Evolutionary conservation across 2,888 invertebrate genomes (phyloP), one percentile per base, ranked within the genome.

Genomic region (Pyrgus malvae): DNA sequence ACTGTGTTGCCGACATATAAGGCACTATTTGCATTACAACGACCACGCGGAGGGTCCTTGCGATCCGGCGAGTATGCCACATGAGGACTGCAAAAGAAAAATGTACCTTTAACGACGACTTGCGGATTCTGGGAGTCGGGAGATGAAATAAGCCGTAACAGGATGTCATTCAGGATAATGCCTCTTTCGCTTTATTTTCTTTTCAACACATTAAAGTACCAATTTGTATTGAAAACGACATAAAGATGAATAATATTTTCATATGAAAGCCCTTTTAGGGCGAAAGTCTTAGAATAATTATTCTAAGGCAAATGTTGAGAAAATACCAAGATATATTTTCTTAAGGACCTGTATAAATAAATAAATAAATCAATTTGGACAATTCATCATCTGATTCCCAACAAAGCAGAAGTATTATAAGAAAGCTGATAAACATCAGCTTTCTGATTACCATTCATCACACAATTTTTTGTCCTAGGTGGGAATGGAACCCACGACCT

Each of bases 81-180:
- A 83, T 74, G 82, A 87, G 86, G 83, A 83, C 86, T 86, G 83
- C 78, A 72, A 88, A 88, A 90, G 90, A 90, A 90, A 90, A 90
- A 90, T 90, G 88, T 89, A 86, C 88, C 82, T 88, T 87, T 87
- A 87, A 88, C 88, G 85, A 83, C 80, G 74, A 84, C 79, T 83
- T 81, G 78, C 87, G 80, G 80, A 86, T 85, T 83, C 82, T 81
- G 76, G 71, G 73, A 85, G 81, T 78, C 77, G 80, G 78, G 76
- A 79, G 81, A 76, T 83, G 86, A 84, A 89, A 88, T 88, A 89
- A 90, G 87, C 88, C 81, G 81, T 86, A 85, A 87, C 87, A 83
- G 85, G 87, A 87, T 84, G 86, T 87, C 88, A 78, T 89, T 88
- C 81, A 85, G 82, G 82, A 85, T 88, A 84, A 87, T 87, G 75